Percentiles rank a stretch among this genome's conserved stretches.
These are phyloP conservation scores for Macrotus californicus DNA, from an alignment of 2,113 vertebrate genomes.

Conservation along the genomic window DNA sequence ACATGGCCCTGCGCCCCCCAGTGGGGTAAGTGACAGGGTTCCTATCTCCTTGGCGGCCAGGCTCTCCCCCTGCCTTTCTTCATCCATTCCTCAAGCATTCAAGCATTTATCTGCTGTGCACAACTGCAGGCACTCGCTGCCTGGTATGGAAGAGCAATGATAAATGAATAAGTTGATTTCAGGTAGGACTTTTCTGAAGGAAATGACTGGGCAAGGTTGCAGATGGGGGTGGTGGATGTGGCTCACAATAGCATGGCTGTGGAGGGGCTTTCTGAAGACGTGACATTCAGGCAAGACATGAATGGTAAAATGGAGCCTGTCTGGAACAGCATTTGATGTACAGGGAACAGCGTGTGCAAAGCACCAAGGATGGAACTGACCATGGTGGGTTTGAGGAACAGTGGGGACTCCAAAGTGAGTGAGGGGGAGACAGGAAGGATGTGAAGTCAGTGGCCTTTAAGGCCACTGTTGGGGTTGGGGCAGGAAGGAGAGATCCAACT, in stretches of 20 bases:
- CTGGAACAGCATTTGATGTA: neutral
- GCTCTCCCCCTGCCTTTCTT: neutral
- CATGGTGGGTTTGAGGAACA: neutral
- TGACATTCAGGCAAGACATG: neutral
- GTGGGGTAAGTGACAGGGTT: constrained; percentile 56
- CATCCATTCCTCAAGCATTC: neutral
- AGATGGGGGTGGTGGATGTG: neutral
- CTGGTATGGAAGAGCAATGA: neutral
- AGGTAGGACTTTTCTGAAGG: neutral
- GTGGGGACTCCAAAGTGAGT: neutral
- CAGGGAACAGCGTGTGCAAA: neutral
- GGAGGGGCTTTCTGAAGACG: neutral
- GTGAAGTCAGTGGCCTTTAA: no score
- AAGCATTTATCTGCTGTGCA: neutral
- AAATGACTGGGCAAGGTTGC: neutral
- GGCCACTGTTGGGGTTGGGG: neutral
- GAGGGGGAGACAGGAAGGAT: neutral
- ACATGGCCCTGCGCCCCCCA: constrained; percentile 82
- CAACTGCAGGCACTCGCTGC: rapidly evolving
- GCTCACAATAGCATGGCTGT: rapidly evolving
- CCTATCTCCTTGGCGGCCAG: neutral
- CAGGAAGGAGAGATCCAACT: neutral
- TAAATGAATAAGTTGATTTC: neutral
- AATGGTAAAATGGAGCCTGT: neutral
- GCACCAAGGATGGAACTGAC: neutral